phyloP scores from a whole-genome alignment of 2,113 vertebrate species.

The Prunella himalayana region DNA sequence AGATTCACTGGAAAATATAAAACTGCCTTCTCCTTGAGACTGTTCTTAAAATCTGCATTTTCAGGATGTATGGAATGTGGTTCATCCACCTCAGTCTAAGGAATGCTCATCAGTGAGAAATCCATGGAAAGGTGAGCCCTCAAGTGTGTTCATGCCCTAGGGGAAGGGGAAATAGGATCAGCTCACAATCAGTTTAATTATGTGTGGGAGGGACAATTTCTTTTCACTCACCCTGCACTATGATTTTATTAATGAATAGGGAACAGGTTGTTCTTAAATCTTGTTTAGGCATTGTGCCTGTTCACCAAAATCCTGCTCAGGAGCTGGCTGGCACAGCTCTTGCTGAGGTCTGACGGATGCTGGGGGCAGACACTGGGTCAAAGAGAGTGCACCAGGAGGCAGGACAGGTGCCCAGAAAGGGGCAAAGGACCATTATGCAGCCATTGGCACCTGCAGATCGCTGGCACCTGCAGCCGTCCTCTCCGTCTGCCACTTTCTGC shows the following conservation, averaged over 20 bases:
- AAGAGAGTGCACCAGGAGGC: neutral
- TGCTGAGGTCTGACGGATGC: neutral
- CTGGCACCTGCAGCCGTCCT: neutral
- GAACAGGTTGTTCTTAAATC: neutral
- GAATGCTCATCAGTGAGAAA: neutral
- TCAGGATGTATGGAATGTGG: neutral
- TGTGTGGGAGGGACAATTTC: neutral
- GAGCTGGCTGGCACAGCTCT: neutral
- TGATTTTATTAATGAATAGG: neutral
- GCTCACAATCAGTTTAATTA: neutral
- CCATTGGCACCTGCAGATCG: neutral
- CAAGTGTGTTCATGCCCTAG: neutral
- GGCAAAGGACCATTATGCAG: too few relatives aligned
- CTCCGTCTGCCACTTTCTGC: neutral
- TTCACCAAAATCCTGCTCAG: neutral
- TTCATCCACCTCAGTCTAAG: neutral
- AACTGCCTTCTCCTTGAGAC: neutral
- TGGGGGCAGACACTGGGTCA: neutral
- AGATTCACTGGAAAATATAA: neutral
- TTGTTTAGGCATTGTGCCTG: neutral
- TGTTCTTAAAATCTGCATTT: neutral
- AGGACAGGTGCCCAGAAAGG: neutral
- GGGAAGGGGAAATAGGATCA: neutral
- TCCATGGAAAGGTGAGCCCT: neutral
- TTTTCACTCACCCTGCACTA: neutral